Conservation (phyloP, 2,113 vertebrate genomes). For the Clupea harengus region DNA sequence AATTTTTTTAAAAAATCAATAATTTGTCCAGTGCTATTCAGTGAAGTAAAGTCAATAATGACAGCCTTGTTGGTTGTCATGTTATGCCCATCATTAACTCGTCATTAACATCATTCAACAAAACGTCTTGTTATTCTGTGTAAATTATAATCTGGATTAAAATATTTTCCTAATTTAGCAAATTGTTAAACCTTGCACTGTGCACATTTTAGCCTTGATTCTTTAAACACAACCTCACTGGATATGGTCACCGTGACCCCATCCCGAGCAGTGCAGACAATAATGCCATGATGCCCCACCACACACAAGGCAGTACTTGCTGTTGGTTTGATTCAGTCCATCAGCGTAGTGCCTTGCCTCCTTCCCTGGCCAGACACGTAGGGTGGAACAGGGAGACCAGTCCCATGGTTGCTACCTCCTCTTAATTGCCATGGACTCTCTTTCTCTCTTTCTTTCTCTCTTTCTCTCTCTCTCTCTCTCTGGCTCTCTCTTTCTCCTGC, state of each 20-base stretch:
- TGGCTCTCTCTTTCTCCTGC: neutral
- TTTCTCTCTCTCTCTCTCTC: neutral
- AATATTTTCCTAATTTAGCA: neutral
- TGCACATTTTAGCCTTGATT: no score
- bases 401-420: slow-evolving; percentile 55
- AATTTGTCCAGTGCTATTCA: neutral
- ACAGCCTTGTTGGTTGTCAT: neutral
- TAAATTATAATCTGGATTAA: neutral
- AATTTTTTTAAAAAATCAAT: no score
- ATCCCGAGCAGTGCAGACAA: neutral
- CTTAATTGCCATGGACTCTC: slow-evolving; percentile 73
- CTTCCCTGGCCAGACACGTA: neutral
- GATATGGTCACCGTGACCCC: no score
- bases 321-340: slow-evolving; percentile 48
- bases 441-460: slow-evolving; percentile 30
- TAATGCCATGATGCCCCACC: neutral
- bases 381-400: slow-evolving; percentile 25
- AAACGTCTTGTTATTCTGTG: neutral
- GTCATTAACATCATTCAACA: neutral
- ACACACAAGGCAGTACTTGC: slow-evolving; percentile 1
- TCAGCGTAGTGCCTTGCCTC: slow-evolving; percentile 37
- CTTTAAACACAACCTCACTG: no score
- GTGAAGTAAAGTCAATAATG: neutral
- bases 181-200: no score
- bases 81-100: neutral